Evolutionary conservation across 53 echinoderm and acorn worm species (phyloP).

Genomic region (Echinarachnius parma): DNA sequence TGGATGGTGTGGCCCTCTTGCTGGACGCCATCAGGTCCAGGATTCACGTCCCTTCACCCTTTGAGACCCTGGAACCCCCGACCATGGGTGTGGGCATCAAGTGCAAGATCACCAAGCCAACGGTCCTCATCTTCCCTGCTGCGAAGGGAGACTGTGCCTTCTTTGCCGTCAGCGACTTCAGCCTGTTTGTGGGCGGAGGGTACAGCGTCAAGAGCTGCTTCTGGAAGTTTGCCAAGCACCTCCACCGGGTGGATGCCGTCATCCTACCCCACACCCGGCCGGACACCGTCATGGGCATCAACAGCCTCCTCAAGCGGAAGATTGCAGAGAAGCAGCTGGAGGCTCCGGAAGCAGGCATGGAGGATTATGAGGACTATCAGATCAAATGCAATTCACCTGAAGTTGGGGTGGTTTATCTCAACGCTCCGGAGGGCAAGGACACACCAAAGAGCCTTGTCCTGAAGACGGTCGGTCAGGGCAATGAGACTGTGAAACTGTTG

Average conservation of each 20-base stretch:
- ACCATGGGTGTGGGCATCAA: constrained; percentile 99
- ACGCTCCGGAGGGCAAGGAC: constrained; percentile 85
- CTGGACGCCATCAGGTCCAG: constrained; percentile 67
- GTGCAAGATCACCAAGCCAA: constrained; percentile 98
- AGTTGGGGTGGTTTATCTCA: constrained; percentile 91
- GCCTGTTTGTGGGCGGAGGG: constrained; percentile 94
- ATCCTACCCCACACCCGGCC: constrained; percentile 85
- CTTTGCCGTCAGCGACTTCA: constrained; percentile 98
- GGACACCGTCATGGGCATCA: constrained; percentile 82
- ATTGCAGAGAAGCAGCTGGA: constrained; percentile 78
- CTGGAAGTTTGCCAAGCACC: constrained; percentile 99
- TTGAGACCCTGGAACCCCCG: constrained; percentile 93
- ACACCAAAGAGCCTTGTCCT: constrained; percentile 60
- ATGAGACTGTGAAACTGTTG: constrained; percentile 69
- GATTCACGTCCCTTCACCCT: constrained; percentile 68
- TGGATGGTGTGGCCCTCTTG: constrained; percentile 61
- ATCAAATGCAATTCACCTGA: constrained; percentile 95
- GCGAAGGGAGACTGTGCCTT: constrained; percentile 98
- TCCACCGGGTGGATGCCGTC: constrained; percentile 93
- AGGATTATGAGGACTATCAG: constrained; percentile 86
- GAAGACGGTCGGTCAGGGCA: constrained; percentile 74
- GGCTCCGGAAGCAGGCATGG: constrained; percentile 75
- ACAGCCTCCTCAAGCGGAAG: constrained; percentile 87
- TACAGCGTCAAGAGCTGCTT: constrained; percentile 93
- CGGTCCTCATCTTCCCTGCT: constrained; percentile 94